A percentile compares a stretch with the other conserved stretches of the same genome.
These are phyloP conservation scores for Cybosia mesomella DNA, from an alignment of 2,888 invertebrate species.

Conservation along the genomic window DNA sequence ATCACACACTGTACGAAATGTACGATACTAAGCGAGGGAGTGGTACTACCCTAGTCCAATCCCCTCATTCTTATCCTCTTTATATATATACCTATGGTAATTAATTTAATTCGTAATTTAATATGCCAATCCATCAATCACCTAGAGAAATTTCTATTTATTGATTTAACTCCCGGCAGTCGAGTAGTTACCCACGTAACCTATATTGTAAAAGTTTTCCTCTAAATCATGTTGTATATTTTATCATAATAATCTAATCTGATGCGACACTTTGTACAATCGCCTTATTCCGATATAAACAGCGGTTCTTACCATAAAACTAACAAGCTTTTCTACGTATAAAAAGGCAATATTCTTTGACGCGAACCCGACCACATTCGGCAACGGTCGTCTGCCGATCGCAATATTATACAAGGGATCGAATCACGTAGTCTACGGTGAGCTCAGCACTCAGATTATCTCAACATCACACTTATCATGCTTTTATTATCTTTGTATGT, in stretches of 20 bases:
- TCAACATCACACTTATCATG: constrained; percentile 50
- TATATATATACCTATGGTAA: too few species aligned
- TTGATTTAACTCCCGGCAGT: background rate
- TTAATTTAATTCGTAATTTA: background rate
- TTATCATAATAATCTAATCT: constrained; percentile 21
- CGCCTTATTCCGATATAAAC: constrained; percentile 43
- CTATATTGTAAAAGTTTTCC: background rate
- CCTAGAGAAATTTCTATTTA: background rate
- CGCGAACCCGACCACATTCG: constrained; percentile 49
- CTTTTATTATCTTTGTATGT: constrained; percentile 48
- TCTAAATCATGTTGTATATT: constrained; percentile 5
- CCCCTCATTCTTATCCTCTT: too few species aligned
- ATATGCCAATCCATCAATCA: background rate
- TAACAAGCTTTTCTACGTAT: constrained; percentile 58
- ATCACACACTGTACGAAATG: too few species aligned
- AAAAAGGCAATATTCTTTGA: constrained; percentile 41
- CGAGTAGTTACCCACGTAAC: background rate
- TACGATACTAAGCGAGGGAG: too few species aligned
- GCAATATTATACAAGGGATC: constrained; percentile 68
- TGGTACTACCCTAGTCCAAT: too few species aligned
- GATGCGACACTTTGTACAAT: constrained; percentile 40
- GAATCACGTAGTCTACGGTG: constrained; percentile 39
- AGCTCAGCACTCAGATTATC: constrained; percentile 54
- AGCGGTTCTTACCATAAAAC: constrained; percentile 49
- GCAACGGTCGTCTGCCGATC: constrained; percentile 57